These are phyloP conservation scores for Limnephilus marmoratus DNA, from an alignment of 2,888 invertebrate genomes.

Conservation along the genomic window DNA sequence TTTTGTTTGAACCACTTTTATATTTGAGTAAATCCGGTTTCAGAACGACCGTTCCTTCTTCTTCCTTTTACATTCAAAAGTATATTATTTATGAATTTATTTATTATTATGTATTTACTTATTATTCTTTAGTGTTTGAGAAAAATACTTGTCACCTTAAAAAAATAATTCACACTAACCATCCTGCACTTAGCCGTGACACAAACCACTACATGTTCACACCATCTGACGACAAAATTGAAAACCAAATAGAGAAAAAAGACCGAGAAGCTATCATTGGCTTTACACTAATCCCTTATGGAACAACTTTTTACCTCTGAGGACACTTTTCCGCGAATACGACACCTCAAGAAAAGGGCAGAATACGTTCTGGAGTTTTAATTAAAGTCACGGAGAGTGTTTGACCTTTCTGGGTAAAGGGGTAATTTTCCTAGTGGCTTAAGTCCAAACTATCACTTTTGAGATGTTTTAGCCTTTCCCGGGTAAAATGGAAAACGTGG, in stretches of 20 bases:
- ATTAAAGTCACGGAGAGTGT: background rate
- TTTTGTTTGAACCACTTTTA: too few species aligned
- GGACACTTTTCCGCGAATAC: background rate
- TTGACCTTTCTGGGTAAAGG: background rate
- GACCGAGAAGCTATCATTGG: conserved; percentile 52
- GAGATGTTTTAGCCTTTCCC: background rate
- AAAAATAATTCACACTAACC: background rate
- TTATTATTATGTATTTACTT: too few species aligned
- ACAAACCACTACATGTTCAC: conserved; percentile 49
- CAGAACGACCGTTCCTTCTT: too few species aligned
- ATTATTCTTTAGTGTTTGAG: background rate
- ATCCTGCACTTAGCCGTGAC: conserved; percentile 44
- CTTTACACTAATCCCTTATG: conserved; percentile 47
- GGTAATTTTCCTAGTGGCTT: background rate
- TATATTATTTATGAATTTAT: too few species aligned
- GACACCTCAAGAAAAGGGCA: background rate
- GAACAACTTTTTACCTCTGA: background rate
- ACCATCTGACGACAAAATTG: conserved; percentile 62
- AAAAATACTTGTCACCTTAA: background rate
- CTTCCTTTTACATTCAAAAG: too few species aligned
- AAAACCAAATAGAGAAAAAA: conserved; percentile 66
- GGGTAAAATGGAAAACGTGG: background rate
- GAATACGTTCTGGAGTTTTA: background rate
- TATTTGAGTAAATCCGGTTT: too few species aligned
- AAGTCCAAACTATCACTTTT: background rate